Conservation (phyloP, 2,113 vertebrate genomes). For the Puffinus mauretanicus region DNA sequence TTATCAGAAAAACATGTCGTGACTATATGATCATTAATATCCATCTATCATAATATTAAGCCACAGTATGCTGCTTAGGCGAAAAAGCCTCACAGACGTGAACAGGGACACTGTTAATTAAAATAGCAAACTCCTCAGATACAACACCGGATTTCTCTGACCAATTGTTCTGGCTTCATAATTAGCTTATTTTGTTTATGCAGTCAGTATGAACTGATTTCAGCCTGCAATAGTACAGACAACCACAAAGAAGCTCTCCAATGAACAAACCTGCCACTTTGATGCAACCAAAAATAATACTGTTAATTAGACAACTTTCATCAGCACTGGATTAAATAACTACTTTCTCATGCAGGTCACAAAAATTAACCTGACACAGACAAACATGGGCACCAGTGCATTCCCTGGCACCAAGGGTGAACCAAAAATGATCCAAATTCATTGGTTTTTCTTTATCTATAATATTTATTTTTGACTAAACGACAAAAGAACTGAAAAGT, state of each 20-base stretch:
- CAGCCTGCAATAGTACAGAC: neutral
- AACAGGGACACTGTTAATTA: neutral
- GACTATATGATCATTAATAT: neutral
- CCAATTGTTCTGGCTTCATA: neutral
- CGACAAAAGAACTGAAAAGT: neutral
- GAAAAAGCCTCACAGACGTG: neutral
- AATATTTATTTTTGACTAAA: neutral
- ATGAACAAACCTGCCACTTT: neutral
- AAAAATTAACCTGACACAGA: neutral
- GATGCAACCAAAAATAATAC: neutral
- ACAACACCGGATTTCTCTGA: neutral
- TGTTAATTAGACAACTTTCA: neutral
- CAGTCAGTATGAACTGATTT: neutral
- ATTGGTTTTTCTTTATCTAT: neutral
- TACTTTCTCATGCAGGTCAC: neutral
- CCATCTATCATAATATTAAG: neutral
- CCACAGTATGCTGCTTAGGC: neutral
- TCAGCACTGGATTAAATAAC: neutral
- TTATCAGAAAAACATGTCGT: fast-evolving
- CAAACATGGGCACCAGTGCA: neutral
- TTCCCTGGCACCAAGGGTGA: neutral
- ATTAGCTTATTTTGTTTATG: neutral
- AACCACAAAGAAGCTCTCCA: neutral
- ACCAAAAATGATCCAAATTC: neutral
- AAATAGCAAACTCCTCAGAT: neutral